These are phyloP conservation scores for Drosophila sp. DNA, from an alignment of 1,140 invertebrate genomes.

Conservation along the genomic window DNA sequence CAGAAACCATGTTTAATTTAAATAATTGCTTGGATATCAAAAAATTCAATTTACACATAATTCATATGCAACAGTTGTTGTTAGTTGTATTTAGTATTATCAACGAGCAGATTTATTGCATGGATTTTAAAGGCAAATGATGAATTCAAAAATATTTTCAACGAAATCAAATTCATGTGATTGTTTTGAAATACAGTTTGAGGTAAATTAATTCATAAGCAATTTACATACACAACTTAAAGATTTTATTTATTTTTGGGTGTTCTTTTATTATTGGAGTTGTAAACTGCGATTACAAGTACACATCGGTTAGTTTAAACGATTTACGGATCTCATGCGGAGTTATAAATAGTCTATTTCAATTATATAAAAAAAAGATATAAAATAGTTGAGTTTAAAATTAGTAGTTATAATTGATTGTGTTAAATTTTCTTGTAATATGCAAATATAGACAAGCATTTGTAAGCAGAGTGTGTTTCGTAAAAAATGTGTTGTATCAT, in stretches of 20 bases:
- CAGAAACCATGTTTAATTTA: slow-evolving; percentile 70
- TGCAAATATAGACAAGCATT: slow-evolving; percentile 60
- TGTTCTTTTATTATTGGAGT: too few relatives aligned
- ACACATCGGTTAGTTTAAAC: too few relatives aligned
- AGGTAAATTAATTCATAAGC: slow-evolving; percentile 3
- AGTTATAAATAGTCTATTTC: not conserved
- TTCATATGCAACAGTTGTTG: slow-evolving; percentile 47
- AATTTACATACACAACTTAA: too few relatives aligned
- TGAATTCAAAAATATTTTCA: slow-evolving; percentile 20
- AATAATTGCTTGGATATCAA: slow-evolving; percentile 36
- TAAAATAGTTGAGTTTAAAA: slow-evolving; percentile 72
- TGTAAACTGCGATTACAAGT: too few relatives aligned
- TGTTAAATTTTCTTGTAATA: slow-evolving; percentile 41
- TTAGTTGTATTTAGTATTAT: slow-evolving; percentile 22
- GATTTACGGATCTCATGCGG: too few relatives aligned
- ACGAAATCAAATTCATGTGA: slow-evolving; percentile 44
- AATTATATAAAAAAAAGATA: slow-evolving; percentile 67
- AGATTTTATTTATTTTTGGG: too few relatives aligned
- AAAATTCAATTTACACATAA: slow-evolving; percentile 41
- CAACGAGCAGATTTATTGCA: not conserved
- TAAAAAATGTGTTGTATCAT: too few relatives aligned
- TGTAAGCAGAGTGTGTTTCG: slow-evolving; percentile 35
- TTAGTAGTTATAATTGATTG: slow-evolving; percentile 68
- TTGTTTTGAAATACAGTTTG: slow-evolving; percentile 44
- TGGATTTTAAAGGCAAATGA: slow-evolving; percentile 24